Conservation (phyloP, 2,113 vertebrate species). For the Stigmatopora argus region DNA sequence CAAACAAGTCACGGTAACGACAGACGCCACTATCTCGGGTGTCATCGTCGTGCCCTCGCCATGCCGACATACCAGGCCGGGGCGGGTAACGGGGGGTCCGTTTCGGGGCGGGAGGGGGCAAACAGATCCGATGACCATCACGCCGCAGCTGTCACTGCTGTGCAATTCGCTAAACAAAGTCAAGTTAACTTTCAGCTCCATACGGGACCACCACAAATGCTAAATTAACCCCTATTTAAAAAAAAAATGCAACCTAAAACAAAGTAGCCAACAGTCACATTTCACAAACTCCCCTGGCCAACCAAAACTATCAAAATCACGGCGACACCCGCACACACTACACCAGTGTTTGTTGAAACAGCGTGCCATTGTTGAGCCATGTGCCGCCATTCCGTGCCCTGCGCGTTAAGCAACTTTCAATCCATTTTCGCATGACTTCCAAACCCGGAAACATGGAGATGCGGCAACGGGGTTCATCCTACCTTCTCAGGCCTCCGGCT, state of each 20-base stretch:
- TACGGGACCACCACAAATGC: background rate
- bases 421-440: background rate
- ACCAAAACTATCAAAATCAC: constrained; percentile 22
- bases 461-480: background rate
- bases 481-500: constrained; percentile 10
- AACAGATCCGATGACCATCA: constrained; percentile 60
- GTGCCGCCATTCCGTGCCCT: background rate
- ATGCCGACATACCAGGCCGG: constrained; percentile 40
- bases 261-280: background rate
- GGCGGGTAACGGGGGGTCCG: constrained; percentile 5
- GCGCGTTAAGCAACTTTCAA: background rate
- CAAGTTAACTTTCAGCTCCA: background rate
- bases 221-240: no score
- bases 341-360: constrained; percentile 54
- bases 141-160: constrained; percentile 60
- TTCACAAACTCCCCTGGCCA: constrained; percentile 16
- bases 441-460: background rate
- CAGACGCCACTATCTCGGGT: background rate
- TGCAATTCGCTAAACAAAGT: constrained; percentile 55
- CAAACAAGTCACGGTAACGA: background rate
- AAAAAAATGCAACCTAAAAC: background rate
- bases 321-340: constrained; percentile 44
- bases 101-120: constrained; percentile 21
- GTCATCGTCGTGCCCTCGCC: constrained; percentile 1
- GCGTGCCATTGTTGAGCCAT: constrained; percentile 46